Evolutionary conservation across 2,113 vertebrate species (phyloP), one percentile per base, ranked within the genome.

Genomic region (Furnarius figulus): DNA sequence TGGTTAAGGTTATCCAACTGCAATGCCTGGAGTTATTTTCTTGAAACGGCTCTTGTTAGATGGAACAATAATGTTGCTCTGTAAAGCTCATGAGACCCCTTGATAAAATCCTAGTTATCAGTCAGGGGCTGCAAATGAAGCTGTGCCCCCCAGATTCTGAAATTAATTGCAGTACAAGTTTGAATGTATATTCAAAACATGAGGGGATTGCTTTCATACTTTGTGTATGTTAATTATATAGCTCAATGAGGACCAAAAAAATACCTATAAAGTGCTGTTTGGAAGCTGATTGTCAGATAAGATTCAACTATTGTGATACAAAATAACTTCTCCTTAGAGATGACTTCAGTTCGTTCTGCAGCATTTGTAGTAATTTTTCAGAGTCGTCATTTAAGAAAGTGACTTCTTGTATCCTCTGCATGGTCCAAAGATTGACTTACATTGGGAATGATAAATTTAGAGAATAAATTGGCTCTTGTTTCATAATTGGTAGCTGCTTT

Each of bases 401-500:
- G 44, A 3, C 72, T 11, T 65, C 7, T 37, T 63, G 44, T 56
- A 84, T 85, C 44, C 20, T 84, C 33, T 90, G 73, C 35, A 15
- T 1, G 0, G 49, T 75, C 72, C 70, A 58, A 56, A 91, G 52
- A 42, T 52, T 55, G 31, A 28, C 30, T 86, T 93, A 40, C 8
- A 3, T 12, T 61, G 56, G 37, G 28, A 68, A 65, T 77, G 68
- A 31, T 1, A 90, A 62, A 39, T 52, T 42, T 75, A 12, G 30
- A 71, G 30, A 49, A 15, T 62, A 62, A 53, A 86, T 47, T 65
- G 74, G 10, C 25, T 30, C n/a, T 80, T 67, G 30, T 71, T 90
- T 88, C 56, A 17, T 78, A 77, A 81, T 55, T 67, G 16, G 24
- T 91, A 83, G 78, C 79, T 90, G 50, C 68, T 92, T 94, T 83